Percentiles rank a stretch among this genome's conserved stretches.
These are phyloP conservation scores for Oncorhynchus masou DNA, from an alignment of 2,113 vertebrate species.

Conservation along the genomic window DNA sequence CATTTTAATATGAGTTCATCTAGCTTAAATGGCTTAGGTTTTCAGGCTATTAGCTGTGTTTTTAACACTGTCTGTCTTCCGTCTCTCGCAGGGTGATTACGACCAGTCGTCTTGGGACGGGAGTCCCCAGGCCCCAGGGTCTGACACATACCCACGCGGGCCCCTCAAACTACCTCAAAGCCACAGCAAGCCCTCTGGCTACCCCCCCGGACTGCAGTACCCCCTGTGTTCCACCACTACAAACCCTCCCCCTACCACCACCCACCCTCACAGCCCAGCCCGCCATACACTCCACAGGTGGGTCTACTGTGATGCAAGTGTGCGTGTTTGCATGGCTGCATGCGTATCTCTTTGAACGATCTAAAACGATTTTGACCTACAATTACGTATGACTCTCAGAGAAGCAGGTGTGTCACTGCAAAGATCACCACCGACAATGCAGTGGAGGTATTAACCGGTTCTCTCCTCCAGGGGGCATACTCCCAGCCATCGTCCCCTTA, in stretches of 20 bases:
- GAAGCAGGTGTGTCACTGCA: too few species aligned
- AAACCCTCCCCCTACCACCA: constrained; percentile 88
- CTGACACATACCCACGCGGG: constrained; percentile 89
- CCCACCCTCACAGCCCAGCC: constrained; percentile 83
- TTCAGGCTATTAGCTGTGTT: too few species aligned
- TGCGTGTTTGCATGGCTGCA: background rate
- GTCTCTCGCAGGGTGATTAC: constrained; percentile 83
- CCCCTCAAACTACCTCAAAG: constrained; percentile 94
- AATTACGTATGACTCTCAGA: background rate
- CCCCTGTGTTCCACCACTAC: constrained; percentile 89
- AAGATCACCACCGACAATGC: too few species aligned
- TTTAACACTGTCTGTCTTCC: background rate
- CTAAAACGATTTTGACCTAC: background rate
- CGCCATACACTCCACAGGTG: constrained; percentile 88
- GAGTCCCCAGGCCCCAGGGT: constrained; percentile 83
- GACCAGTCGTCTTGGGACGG: constrained; percentile 85
- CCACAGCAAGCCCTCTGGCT: constrained; percentile 83
- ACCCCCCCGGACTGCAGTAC: constrained; percentile 84
- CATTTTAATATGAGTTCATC: too few species aligned
- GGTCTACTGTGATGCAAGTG: background rate
- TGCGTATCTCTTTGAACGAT: background rate
- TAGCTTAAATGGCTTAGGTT: too few species aligned
- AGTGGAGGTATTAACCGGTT: background rate
- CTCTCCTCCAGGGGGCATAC: constrained; percentile 78
- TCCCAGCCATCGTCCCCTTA: constrained; percentile 89